Evolutionary conservation across 2,888 invertebrate species (phyloP).

Genomic region (Coenonympha glycerion): DNA sequence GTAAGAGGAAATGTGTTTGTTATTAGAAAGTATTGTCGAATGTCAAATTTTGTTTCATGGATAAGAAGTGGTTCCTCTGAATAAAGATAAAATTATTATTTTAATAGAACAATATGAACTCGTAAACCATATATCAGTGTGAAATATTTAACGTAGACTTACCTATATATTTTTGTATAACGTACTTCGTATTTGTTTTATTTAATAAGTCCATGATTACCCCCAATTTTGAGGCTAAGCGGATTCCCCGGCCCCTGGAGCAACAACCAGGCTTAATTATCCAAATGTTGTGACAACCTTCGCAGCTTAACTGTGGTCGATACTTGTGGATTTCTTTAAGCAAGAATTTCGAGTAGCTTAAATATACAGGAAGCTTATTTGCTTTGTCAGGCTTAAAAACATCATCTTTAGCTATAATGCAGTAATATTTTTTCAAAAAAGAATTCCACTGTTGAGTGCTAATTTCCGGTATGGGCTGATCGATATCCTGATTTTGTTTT

Average conservation of each 20-base stretch:
- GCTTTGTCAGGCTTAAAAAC: constrained; percentile 60
- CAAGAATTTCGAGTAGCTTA: constrained; percentile 70
- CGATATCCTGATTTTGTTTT: constrained; percentile 80
- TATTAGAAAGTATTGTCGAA: constrained; percentile 91
- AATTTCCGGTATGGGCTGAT: constrained; percentile 53
- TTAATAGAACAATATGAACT: not conserved
- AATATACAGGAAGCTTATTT: constrained; percentile 52
- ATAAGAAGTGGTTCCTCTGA: constrained; percentile 87
- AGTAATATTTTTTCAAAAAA: constrained; percentile 80
- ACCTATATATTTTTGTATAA: constrained; percentile 95
- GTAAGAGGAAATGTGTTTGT: constrained; percentile 85
- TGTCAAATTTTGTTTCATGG: constrained; percentile 92
- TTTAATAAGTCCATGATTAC: constrained; percentile 80
- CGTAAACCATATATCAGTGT: too few relatives aligned
- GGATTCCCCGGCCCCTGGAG: constrained; percentile 88
- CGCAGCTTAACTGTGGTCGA: constrained; percentile 80
- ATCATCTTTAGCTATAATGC: constrained; percentile 75
- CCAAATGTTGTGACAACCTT: constrained; percentile 91
- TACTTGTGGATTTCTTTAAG: constrained; percentile 75
- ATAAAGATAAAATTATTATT: constrained; percentile 5
- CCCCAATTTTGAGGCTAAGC: constrained; percentile 83
- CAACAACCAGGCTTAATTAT: constrained; percentile 91
- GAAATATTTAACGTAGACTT: constrained; percentile 31
- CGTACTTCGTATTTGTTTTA: constrained; percentile 79
- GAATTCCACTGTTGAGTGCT: constrained; percentile 80